Conservation (phyloP, 2,113 vertebrate genomes). For the Siniperca knerii region DNA sequence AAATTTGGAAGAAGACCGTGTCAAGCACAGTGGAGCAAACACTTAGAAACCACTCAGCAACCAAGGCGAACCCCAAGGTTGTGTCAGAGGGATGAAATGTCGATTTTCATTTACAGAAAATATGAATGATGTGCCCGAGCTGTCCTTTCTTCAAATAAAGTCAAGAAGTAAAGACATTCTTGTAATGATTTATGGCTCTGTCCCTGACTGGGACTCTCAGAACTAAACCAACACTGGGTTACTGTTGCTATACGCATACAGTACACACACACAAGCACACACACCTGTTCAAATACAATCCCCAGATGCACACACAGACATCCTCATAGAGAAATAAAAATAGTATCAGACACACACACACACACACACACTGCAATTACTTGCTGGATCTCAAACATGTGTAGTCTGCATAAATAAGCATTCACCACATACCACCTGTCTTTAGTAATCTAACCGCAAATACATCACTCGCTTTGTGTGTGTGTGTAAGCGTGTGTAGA, state of each 20-base stretch:
- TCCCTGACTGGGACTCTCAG: conserved; percentile 11
- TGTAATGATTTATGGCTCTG: conserved; percentile 41
- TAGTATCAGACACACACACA: neutral
- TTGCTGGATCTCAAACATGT: conserved; percentile 39
- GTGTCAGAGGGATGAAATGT: conserved; percentile 50
- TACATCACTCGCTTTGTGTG: conserved; percentile 35
- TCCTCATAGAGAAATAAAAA: conserved; percentile 7
- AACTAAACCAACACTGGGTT: conserved; percentile 34
- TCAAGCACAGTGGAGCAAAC: conserved; percentile 26
- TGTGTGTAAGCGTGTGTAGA: conserved; percentile 16
- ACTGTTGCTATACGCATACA: conserved; percentile 1
- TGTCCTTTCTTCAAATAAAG: conserved; percentile 41
- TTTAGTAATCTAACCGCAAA: conserved; percentile 40
- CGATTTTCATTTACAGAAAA: conserved; percentile 58
- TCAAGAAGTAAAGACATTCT: conserved; percentile 40
- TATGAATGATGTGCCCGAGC: conserved; percentile 41
- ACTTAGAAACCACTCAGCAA: conserved; percentile 36
- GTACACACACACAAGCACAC: neutral
- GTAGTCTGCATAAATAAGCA: conserved; percentile 44
- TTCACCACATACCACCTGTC: conserved; percentile 42
- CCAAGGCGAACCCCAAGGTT: conserved; percentile 38
- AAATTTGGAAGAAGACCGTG: conserved; percentile 29
- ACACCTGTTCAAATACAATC: conserved; percentile 7
- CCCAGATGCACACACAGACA: conserved; percentile 5
- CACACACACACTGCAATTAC: conserved; percentile 30